These are phyloP conservation scores for Rhingia rostrata DNA, from an alignment of 2,888 invertebrate species.

Conservation along the genomic window DNA sequence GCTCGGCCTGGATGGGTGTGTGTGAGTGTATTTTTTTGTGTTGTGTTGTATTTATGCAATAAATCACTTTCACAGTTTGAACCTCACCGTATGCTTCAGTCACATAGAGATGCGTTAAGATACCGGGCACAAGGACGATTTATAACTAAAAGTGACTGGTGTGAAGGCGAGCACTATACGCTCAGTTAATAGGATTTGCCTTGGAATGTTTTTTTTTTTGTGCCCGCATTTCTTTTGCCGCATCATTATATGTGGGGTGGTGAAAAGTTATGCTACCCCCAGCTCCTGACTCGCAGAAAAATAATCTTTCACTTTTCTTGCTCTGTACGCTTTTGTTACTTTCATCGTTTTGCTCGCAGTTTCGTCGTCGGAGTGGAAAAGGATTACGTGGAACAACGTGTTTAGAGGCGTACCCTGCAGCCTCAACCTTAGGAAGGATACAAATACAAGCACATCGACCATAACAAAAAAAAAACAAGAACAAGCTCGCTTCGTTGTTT, in stretches of 20 bases:
- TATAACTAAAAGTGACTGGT: slow-evolving; percentile 52
- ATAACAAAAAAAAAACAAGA: not conserved
- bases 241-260: not conserved
- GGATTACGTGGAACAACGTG: slow-evolving; percentile 38
- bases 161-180: slow-evolving; percentile 20
- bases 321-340: slow-evolving; percentile 20
- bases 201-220: not conserved
- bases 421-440: slow-evolving; percentile 2
- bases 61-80: slow-evolving; percentile 62
- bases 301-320: slow-evolving; percentile 54
- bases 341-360: not conserved
- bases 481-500: slow-evolving; percentile 9
- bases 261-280: slow-evolving; percentile 14
- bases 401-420: slow-evolving; percentile 19
- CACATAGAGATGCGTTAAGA: slow-evolving; percentile 61
- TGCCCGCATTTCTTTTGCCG: not conserved
- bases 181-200: slow-evolving; percentile 48
- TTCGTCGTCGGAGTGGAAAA: slow-evolving; percentile 8
- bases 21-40: not conserved
- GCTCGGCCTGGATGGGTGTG: not conserved
- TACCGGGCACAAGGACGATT: slow-evolving; percentile 55
- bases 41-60: slow-evolving; percentile 30
- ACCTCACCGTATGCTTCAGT: slow-evolving; percentile 47
- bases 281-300: slow-evolving; percentile 8
- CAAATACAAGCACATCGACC: slow-evolving; percentile 1